A percentile compares a stretch with the other conserved stretches of the same genome.
phyloP scores from a whole-genome alignment of 2,113 vertebrate species.

The Stigmatopora argus region DNA sequence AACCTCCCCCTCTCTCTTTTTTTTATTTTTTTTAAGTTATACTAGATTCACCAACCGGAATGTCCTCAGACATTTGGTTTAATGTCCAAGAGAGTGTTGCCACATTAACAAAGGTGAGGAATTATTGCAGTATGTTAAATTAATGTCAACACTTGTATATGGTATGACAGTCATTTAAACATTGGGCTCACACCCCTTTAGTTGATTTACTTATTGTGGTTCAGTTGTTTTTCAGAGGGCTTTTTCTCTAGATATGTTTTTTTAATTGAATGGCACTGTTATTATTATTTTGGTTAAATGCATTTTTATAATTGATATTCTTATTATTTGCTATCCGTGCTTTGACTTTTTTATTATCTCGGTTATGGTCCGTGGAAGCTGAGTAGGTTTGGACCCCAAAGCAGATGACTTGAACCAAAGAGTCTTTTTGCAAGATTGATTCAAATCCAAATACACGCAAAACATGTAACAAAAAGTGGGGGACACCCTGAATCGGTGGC shows the following conservation, averaged over 20 bases:
- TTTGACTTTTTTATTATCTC: conserved; percentile 44
- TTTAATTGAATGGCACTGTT: not conserved
- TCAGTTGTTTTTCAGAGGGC: not conserved
- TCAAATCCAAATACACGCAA: no score
- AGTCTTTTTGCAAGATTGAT: conserved; percentile 8
- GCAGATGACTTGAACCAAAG: conserved; percentile 6
- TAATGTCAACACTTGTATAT: not conserved
- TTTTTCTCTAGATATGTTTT: not conserved
- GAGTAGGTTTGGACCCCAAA: no score
- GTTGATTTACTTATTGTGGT: not conserved
- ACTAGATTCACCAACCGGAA: conserved; percentile 74
- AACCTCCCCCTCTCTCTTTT: no score
- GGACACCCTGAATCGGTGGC: no score
- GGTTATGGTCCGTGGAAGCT: conserved; percentile 5
- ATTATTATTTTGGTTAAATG: not conserved
- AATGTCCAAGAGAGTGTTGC: conserved; percentile 71
- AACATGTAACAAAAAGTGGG: no score
- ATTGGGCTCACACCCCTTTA: not conserved
- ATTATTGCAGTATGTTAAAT: not conserved
- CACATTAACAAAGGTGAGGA: conserved; percentile 64
- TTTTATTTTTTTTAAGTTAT: conserved; percentile 55
- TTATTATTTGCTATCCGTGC: conserved; percentile 3
- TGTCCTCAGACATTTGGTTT: conserved; percentile 75
- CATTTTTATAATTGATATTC: not conserved
- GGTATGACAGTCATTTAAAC: not conserved